Evolutionary conservation across 2,888 invertebrate genomes (phyloP), one percentile per base, ranked within the genome.

Genomic region (Sisyra terminalis): DNA sequence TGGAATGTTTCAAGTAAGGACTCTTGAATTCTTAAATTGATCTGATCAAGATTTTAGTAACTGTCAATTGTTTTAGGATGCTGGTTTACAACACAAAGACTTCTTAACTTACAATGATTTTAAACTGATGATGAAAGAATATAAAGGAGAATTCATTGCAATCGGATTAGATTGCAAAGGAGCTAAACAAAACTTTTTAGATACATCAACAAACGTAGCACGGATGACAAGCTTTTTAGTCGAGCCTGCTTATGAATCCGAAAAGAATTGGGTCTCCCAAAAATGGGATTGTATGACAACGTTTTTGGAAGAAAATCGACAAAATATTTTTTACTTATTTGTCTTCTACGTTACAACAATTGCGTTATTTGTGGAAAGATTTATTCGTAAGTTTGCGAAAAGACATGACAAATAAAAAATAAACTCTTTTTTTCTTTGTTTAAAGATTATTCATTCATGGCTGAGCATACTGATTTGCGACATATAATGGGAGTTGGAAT

Each of bases 401-500:
- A 14, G 10, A 35, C 2, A 2, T 11, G 3, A 24, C 3, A 13
- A 39, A n/a, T 1, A 14, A 8, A 8, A 9, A 38, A 10, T 17
- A 15, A 17, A 38, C 6, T 11, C 4, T 32, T 32, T 32, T 9
- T 46, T 35, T 11, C 31, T 44, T 34, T 38, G 44, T 48, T 57
- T 60, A 2, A 54, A 84, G 84, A 92, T 66, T 94, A 94, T 58
- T 89, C 92, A 0, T 93, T 93, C 60, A 88, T 94, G 86, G 81
- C 90, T 1, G 94, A 96, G 56, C 93, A 94, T 61, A 81, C 90
- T 16, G 94, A 96, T 61, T 64, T 96, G 50, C 70, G 94, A 1
- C 90, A 94, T 55, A 93, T 96, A 35, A 94, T 96, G 94, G 94
- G 94, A 2, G 89, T 90, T 2, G 93, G 94, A 0, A 94, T 94